Percentiles rank a stretch among this genome's conserved stretches.
phyloP scores from a whole-genome alignment of 2,113 vertebrate genomes.

The Lynx canadensis region DNA sequence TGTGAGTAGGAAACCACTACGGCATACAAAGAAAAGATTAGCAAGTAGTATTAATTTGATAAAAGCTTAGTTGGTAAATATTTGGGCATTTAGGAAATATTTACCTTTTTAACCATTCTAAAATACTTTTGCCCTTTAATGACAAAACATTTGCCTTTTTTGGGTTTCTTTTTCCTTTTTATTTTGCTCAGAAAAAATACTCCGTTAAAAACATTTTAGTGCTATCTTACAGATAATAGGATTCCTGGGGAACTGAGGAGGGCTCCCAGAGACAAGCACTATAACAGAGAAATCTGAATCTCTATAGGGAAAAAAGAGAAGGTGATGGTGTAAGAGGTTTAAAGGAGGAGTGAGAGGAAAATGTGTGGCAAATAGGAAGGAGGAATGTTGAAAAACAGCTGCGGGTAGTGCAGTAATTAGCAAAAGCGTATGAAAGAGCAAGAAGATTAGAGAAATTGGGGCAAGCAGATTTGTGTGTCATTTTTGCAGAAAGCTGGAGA shows the following conservation, averaged over 20 bases:
- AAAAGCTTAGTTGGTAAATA: neutral
- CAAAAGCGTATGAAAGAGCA: neutral
- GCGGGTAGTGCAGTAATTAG: neutral
- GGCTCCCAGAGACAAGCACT: neutral
- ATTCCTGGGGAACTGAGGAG: neutral
- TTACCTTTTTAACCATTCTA: neutral
- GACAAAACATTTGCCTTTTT: neutral
- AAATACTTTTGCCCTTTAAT: neutral
- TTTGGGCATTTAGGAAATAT: neutral
- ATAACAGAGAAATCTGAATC: neutral
- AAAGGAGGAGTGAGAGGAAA: neutral
- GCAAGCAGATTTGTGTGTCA: neutral
- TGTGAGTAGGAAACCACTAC: neutral
- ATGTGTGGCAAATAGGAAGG: neutral
- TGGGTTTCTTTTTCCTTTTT: neutral
- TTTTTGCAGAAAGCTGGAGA: slow-evolving; percentile 20
- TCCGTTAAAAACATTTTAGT: slow-evolving; percentile 31
- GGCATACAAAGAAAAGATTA: neutral
- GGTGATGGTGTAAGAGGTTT: neutral
- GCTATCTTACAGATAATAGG: neutral
- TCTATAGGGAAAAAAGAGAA: neutral
- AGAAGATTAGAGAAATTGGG: neutral
- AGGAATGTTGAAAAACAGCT: neutral
- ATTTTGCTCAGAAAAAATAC: neutral
- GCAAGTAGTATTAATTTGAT: neutral